Evolutionary conservation across 2,797 vertebrate species (phyloP), one percentile per base, ranked within the genome.

Genomic region (Vireo griseus): DNA sequence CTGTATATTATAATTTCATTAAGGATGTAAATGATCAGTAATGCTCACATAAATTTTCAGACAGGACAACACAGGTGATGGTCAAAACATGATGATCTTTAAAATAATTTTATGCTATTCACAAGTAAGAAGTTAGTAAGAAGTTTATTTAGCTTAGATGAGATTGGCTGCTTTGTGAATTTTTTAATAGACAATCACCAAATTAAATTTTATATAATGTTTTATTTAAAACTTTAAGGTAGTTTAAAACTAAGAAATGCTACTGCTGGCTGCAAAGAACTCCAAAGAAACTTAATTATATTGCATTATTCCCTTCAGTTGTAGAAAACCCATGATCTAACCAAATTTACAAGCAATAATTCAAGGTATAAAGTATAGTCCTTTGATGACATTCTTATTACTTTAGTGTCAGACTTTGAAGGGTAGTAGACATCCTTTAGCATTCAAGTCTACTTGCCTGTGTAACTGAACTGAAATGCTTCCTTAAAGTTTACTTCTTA

Each of bases 51-150:
- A 54, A 10, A 54, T 74, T 86, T 16, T 52, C 13, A 57, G 6
- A 14, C 0, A 37, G 8, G 10, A 76, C 11, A 71, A 35, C 11
- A 40, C 1, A 17, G 3, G 2, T 11, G 2, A 44, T 61, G n/a
- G 28, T 33, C 26, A 61, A 86, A 76, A n/a, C 8, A 69, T 16
- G 10, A 3, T 62, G 15, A 39, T 33, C 25, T 61, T 79, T n/a
- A 39, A 79, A 71, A 67, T 18, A 71, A n/a, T 42, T 51, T 7
- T 31, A 57, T 13, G 3, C 3, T 44, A 8, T 81, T 84, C n/a
- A 72, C 15, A 50, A 42, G 8, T 37, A 77, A 65, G 8, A 74
- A 52, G 9, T n/a, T n/a, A n/a, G 6, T 8, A 59, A 6, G 22
- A 52, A 37, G 5, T 5, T 74, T 63, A 24, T 37, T 78, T 57